Conservation (phyloP, 2,113 vertebrate genomes). For the Pelvicachromis taeniatus region DNA sequence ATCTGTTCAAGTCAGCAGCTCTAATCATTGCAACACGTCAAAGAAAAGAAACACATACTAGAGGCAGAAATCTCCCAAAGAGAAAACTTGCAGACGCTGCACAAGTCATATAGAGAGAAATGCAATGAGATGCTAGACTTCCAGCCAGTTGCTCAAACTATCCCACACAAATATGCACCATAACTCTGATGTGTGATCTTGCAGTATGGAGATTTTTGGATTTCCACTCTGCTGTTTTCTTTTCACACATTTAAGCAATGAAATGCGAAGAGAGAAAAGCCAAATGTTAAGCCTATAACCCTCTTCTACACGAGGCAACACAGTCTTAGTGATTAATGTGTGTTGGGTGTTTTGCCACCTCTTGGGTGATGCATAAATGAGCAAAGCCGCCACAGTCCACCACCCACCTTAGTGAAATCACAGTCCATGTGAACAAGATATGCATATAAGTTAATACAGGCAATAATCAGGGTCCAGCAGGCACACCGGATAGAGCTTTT, state of each 20-base stretch:
- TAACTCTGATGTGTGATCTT: neutral
- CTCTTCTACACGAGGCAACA: neutral
- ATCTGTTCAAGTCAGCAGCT: slow-evolving; percentile 3
- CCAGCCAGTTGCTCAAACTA: neutral
- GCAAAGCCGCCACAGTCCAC: neutral
- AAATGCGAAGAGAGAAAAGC: neutral
- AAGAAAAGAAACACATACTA: neutral
- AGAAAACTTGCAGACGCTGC: slow-evolving; percentile 5
- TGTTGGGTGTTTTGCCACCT: neutral
- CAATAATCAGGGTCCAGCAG: slow-evolving; percentile 11
- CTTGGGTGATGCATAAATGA: neutral
- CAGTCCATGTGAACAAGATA: neutral
- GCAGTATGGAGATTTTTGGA: neutral
- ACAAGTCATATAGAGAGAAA: neutral
- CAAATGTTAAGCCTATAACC: neutral
- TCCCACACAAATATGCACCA: neutral
- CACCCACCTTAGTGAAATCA: neutral
- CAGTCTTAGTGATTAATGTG: neutral
- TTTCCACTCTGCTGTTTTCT: neutral
- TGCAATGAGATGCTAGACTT: neutral
- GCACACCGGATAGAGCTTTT: neutral
- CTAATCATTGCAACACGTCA: slow-evolving; percentile 9
- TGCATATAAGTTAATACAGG: neutral
- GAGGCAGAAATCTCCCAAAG: neutral
- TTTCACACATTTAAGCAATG: neutral